Evolutionary conservation across 2,113 vertebrate genomes (phyloP).

Genomic region (Taurulus bubalis): DNA sequence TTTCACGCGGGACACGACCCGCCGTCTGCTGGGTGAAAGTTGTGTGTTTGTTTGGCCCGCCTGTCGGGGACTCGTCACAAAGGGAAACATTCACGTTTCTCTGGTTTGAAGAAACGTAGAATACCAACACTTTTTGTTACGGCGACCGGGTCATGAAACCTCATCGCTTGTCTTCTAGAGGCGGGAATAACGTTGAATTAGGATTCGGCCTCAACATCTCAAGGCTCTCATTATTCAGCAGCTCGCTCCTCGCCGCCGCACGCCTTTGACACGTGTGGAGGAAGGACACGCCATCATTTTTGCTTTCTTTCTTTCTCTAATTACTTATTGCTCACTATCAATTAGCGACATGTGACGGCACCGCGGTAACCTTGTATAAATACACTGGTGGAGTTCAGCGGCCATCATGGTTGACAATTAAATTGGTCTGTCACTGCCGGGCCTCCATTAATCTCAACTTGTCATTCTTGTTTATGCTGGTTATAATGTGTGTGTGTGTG

Average conservation of each 20-base stretch:
- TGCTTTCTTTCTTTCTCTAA: slow-evolving; percentile 71
- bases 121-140: too few species aligned
- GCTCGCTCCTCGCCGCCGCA: slow-evolving; percentile 11
- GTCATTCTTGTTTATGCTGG: slow-evolving; percentile 97
- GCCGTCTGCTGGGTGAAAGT: too few species aligned
- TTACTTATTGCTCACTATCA: slow-evolving; percentile 95
- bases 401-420: slow-evolving; percentile 96
- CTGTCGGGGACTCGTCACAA: too few species aligned
- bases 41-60: too few species aligned
- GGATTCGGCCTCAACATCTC: neutral
- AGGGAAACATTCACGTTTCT: too few species aligned
- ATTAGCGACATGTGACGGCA: slow-evolving; percentile 91
- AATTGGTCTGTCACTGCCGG: slow-evolving; percentile 94
- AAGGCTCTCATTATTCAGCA: too few species aligned
- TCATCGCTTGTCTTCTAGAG: too few species aligned
- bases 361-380: slow-evolving; percentile 89
- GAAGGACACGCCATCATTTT: slow-evolving; percentile 68
- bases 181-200: too few species aligned
- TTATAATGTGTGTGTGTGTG: slow-evolving; percentile 83
- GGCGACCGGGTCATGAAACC: too few species aligned
- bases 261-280: slow-evolving; percentile 61
- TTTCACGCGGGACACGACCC: too few species aligned
- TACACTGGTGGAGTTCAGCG: slow-evolving; percentile 92
- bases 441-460: slow-evolving; percentile 99
- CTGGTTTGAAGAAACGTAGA: too few species aligned